phyloP scores from a whole-genome alignment of 1,140 invertebrate genomes.

The Brachionus koreanus region DNA sequence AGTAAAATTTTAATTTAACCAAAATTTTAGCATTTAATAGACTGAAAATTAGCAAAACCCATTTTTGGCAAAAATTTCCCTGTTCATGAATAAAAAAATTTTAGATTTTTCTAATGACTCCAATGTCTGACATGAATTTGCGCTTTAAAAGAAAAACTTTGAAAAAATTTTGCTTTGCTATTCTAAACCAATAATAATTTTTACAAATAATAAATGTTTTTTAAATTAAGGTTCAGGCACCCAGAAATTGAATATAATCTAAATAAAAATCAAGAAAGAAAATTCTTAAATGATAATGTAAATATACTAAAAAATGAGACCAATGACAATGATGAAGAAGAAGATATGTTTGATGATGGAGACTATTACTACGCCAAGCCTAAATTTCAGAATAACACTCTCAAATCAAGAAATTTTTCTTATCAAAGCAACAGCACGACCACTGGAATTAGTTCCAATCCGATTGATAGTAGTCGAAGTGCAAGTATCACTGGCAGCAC shows the following conservation, averaged over 20 bases:
- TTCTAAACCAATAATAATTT: not conserved
- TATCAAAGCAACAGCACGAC: slow-evolving; percentile 2
- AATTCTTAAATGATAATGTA: not conserved
- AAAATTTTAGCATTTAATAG: too few species aligned
- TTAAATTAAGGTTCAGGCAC: not conserved
- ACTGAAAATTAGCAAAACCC: too few species aligned
- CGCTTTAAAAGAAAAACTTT: too few species aligned
- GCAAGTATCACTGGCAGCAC: not conserved
- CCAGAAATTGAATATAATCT: slow-evolving; percentile 13
- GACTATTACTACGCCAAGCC: slow-evolving; percentile 33
- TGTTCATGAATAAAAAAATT: too few species aligned
- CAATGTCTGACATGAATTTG: too few species aligned
- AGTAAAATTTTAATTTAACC: too few species aligned
- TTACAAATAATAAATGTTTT: too few species aligned
- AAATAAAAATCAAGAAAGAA: not conserved
- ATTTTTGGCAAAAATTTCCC: too few species aligned
- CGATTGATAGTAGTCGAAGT: not conserved
- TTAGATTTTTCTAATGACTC: too few species aligned
- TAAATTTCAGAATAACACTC: not conserved
- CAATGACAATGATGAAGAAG: not conserved
- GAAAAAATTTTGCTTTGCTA: too few species aligned
- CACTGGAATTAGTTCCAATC: slow-evolving; percentile 11
- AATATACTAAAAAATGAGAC: not conserved
- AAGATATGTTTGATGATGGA: slow-evolving; percentile 16
- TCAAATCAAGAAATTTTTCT: not conserved